Percentiles rank a stretch among this genome's conserved stretches.
Conservation (phyloP, 2,888 invertebrate species). For the Tholera decimalis region DNA sequence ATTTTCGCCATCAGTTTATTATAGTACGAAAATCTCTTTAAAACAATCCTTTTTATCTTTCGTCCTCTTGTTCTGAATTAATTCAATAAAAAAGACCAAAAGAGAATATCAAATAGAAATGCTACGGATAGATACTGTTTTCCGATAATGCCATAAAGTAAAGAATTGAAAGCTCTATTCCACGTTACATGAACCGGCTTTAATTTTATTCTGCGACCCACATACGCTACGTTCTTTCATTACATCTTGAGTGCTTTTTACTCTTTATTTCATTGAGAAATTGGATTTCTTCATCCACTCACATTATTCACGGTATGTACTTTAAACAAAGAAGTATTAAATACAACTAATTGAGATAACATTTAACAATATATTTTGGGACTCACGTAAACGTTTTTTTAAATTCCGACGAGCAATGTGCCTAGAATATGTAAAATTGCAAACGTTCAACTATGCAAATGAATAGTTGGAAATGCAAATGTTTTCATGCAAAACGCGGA, state of each 20-base stretch:
- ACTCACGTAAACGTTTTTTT: no score
- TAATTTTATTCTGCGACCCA: constrained; percentile 49
- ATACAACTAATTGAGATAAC: constrained; percentile 6
- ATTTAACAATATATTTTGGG: neutral
- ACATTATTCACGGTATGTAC: neutral
- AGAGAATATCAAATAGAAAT: constrained; percentile 26
- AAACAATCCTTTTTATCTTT: constrained; percentile 1
- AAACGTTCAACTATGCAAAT: constrained; percentile 7
- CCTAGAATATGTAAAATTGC: neutral
- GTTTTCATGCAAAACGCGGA: constrained; percentile 12
- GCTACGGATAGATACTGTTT: constrained; percentile 36
- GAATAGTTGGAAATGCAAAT: neutral
- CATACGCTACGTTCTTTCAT: constrained; percentile 26
- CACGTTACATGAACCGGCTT: constrained; percentile 36
- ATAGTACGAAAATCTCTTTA: constrained; percentile 20
- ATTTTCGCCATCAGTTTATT: constrained; percentile 36
- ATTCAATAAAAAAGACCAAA: constrained; percentile 27
- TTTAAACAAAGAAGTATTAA: constrained; percentile 5
- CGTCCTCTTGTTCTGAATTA: constrained; percentile 16
- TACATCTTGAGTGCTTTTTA: constrained; percentile 16
- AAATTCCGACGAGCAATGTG: constrained; percentile 1
- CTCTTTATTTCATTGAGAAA: constrained; percentile 12
- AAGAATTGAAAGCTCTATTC: constrained; percentile 38
- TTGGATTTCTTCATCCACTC: neutral
- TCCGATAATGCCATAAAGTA: constrained; percentile 43